A percentile compares a stretch with the other conserved stretches of the same genome.
Evolutionary conservation across 2,888 invertebrate genomes (phyloP).

Genomic region (Stenodera caucasica): DNA sequence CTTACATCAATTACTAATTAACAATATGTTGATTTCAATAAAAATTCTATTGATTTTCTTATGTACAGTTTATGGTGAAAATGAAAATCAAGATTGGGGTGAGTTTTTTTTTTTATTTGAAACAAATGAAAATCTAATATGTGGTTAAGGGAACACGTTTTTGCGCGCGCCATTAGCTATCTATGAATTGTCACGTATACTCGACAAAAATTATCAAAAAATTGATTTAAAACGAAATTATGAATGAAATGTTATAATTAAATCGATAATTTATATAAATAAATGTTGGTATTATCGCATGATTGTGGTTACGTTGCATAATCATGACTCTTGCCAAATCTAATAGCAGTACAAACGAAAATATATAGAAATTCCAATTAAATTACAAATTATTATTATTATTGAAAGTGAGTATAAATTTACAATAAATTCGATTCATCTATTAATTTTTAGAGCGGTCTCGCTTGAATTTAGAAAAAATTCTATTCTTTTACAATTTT

Average conservation of each 20-base stretch:
- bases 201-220: background rate
- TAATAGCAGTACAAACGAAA: background rate
- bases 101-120: conserved; percentile 29
- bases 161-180: conserved; percentile 42
- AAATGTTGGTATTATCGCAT: background rate
- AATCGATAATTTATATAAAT: background rate
- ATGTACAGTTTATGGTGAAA: conserved; percentile 15
- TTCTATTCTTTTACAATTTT: too few relatives aligned
- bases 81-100: conserved; percentile 45
- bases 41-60: conserved; percentile 19
- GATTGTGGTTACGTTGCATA: background rate
- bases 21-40: conserved; percentile 13
- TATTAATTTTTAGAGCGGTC: too few relatives aligned
- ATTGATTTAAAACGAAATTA: background rate
- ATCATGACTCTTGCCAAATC: background rate
- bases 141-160: conserved; percentile 30
- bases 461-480: too few relatives aligned
- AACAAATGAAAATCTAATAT: conserved; percentile 16
- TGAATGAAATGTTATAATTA: background rate
- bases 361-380: background rate
- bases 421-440: background rate
- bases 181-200: conserved; percentile 30
- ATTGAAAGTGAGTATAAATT: background rate
- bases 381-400: background rate
- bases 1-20: conserved; percentile 17